Evolutionary conservation across 2,113 vertebrate species (phyloP), one percentile per base, ranked within the genome.

Genomic region (Megaceryle torquata): DNA sequence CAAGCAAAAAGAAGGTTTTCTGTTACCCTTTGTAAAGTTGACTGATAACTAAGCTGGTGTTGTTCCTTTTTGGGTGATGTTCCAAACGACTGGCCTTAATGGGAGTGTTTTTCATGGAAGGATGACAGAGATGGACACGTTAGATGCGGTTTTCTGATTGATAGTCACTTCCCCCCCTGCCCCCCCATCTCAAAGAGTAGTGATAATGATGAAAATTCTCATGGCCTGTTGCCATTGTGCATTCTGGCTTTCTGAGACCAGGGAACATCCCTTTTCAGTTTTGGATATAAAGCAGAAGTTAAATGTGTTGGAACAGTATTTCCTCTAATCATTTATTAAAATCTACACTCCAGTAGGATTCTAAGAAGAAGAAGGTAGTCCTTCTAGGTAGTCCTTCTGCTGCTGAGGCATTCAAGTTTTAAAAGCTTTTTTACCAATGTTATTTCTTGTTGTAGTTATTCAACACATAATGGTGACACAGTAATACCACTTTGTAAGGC

Each of bases 381-480:
- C 37, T 37, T 37, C 37, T 37, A 64, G 53, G 63, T 61, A 72
- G 82, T 88, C 48, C 70, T 95, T 96, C 89, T 95, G 86, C 78
- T 72, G 16, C 67, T 83, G 67, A 89, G 79, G 69, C 48, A 68
- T 78, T 94, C 82, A 80, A 91, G 28, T 79, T 94, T 91, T 70
- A 84, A 96, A 93, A 96, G 85, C 68, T 93, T 95, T 93, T 95
- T 96, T 95, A 85, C n/a, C 81, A 80, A 18, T 78, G 75, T 63
- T 83, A 65, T 96, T 97, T 96, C 96, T 95, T 84, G 74, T 94
- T 96, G 41, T 77, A 86, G 81, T 97, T 95, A 65, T 43, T 92
- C 91, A 84, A 24, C 46, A 61, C 88, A 11, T 50, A 94, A 69
- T 37, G 86, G 76, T 82, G 81, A 83, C 74, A 75, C 65, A 87